Base-by-base conservation (phyloP, 53 echinoderm and acorn worm genomes). In the Arbacia lixula region DNA sequence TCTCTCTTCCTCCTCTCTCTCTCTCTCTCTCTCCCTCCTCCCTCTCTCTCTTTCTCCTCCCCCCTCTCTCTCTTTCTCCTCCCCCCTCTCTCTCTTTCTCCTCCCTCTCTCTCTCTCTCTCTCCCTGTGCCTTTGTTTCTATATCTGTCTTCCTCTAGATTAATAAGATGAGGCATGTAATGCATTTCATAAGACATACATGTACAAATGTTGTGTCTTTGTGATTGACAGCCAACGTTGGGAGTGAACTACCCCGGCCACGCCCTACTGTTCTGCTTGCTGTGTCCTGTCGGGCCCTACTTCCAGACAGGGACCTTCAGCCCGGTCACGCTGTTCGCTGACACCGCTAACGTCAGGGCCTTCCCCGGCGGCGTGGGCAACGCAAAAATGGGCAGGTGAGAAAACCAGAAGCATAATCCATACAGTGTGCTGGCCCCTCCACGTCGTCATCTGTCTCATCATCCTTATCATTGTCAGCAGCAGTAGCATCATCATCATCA, bases 231-330 rank as follows among this genome's bases (percentile, higher is more conserved):
- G 95, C 95, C 95, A 0, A 86, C 95, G 24, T 71, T 96, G 12
- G 97, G 97, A 39, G 92, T 94, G 3, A 88, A 79, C 49, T 71
- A 87, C 4, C 86, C 96, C 1, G 76, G 66, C 11, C 85, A 88
- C 16, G 90, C 94, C 17, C 71, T 94, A 19, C 83, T 97, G 5
- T 97, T 85, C 55, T 89, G 93, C 19, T 94, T 97, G 57, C 71
- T 97, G n/a, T 32, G 93, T 29, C 97, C 97, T 2, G 97, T 97
- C 4, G 96, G 96, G 2, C 93, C 96, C 0, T 96, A 96, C 84
- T 96, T 94, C 50, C 40, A 67, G 52, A 96, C 96, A 0, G 96
- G 96, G 5, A 72, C 93, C 0, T 96, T 97, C 68, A 94, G 77
- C 49, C 94, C 97, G 1, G 85, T 97, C 66, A 80, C 89, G 3